Conservation (phyloP, 2,113 vertebrate genomes). For the Boulengerochromis microlepis region DNA sequence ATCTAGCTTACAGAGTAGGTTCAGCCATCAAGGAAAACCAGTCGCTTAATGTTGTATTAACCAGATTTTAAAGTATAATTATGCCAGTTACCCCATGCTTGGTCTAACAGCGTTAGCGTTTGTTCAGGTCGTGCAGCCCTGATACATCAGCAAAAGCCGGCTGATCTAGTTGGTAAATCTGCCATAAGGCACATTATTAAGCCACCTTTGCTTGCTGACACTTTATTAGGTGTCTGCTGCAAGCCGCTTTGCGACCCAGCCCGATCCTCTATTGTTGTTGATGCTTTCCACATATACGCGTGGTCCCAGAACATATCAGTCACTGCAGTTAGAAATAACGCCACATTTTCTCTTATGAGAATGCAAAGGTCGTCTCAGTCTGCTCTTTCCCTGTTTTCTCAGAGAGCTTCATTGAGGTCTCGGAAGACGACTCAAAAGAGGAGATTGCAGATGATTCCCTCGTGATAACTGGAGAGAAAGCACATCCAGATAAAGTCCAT, state of each 20-base stretch:
- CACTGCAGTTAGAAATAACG: not conserved
- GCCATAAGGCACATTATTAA: not conserved
- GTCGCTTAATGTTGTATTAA: not conserved
- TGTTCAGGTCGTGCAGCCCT: not conserved
- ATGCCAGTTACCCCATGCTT: not conserved
- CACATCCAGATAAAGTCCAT: not conserved
- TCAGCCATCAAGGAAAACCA: not conserved
- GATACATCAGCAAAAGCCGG: not conserved
- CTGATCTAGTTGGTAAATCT: not conserved
- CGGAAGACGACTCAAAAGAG: slow-evolving; percentile 46
- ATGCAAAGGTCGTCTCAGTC: not conserved
- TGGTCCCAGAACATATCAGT: not conserved
- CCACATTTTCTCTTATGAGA: not conserved
- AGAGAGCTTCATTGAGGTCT: slow-evolving; percentile 73
- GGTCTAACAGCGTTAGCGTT: not conserved
- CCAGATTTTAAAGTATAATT: not conserved
- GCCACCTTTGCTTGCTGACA: not conserved
- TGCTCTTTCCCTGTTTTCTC: not conserved
- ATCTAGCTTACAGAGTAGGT: not conserved
- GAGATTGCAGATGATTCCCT: not conserved
- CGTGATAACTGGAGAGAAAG: not conserved
- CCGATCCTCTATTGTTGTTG: not conserved
- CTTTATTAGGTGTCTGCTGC: not conserved
- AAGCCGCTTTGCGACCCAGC: not conserved
- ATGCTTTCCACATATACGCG: not conserved